Evolutionary conservation across 1,140 invertebrate species (phyloP), one percentile per base, ranked within the genome.

Genomic region (Calycopis cecrops): DNA sequence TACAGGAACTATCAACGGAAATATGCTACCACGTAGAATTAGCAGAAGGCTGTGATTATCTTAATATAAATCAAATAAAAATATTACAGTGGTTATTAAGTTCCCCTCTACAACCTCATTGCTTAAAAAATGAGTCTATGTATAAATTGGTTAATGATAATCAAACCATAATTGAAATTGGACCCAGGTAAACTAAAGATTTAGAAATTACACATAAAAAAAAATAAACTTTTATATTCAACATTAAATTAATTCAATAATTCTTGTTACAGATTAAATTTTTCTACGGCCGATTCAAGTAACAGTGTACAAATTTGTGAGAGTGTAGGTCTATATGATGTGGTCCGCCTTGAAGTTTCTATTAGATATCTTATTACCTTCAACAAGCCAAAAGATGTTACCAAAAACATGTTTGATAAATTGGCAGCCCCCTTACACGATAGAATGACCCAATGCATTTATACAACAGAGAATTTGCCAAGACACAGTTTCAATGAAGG

Each of bases 301-400:
- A 99, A 99, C 88, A 95, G 96, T 49, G 95, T 98, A 3, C 96
- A 97, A 28, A 98, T 99, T 63, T 98, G 95, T 79, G 90, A 93
- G 62, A 94, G 95, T 59, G 90, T 97, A 49, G 92, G 94, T 7
- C 79, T 98, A 6, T 79, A 84, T 18, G 90, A 92, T 79, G 88
- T 98, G 1, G 89, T 82, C 1, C 90, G 97, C 51, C 87, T 99
- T 50, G 97, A 99, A 90, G 85, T 90, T 14, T 95, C 95, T 0
- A 92, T 89, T 2, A 90, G 96, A 57, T 98, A 98, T 79, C 79
- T 93, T 1, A 89, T 98, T 40, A 88, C 81, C 14, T 91, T 89
- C 59, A 70, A 64, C 53, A 70, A 71, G 48, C 57, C 79, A 6
- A 68, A 83, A 42, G 67, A 71, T 54, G 82, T 91, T 62, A 71